These are phyloP conservation scores for Xiphorhynchus elegans DNA, from an alignment of 2,113 vertebrate genomes.

Conservation along the genomic window DNA sequence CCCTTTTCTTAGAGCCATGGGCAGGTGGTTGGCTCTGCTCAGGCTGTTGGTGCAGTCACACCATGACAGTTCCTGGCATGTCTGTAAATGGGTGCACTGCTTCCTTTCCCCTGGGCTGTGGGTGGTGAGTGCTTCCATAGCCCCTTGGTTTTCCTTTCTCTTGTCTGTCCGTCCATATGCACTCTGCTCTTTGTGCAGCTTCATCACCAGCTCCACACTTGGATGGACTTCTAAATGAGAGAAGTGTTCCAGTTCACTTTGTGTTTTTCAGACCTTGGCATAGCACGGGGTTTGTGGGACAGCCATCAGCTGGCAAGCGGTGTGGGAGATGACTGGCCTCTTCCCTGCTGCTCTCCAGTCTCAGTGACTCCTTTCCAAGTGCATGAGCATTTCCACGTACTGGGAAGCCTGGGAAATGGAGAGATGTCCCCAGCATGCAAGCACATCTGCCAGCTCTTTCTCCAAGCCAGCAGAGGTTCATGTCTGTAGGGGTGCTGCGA, in stretches of 20 bases:
- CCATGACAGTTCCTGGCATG: not conserved
- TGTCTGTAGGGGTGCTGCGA: not conserved
- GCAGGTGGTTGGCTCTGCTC: not conserved
- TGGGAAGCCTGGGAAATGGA: not conserved
- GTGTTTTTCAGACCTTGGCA: constrained; percentile 2
- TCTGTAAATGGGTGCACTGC: not conserved
- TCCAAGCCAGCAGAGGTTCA: not conserved
- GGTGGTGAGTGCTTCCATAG: not conserved
- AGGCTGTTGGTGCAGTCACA: not conserved
- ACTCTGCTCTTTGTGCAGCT: not conserved
- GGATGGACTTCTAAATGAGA: not conserved
- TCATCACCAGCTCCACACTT: not conserved
- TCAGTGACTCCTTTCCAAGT: not conserved
- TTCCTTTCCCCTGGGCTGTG: not conserved
- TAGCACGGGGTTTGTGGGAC: not conserved
- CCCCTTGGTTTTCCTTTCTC: not conserved
- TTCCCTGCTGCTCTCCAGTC: not conserved
- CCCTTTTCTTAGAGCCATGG: not conserved
- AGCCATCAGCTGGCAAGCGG: constrained; percentile 7
- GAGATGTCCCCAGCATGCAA: not conserved
- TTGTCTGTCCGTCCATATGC: fast-evolving
- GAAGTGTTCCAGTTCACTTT: not conserved
- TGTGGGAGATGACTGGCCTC: not conserved
- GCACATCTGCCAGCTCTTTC: not conserved
- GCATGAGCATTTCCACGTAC: not conserved